phyloP scores from a whole-genome alignment of 2,888 invertebrate species.

The Drosophila neotestacea region DNA sequence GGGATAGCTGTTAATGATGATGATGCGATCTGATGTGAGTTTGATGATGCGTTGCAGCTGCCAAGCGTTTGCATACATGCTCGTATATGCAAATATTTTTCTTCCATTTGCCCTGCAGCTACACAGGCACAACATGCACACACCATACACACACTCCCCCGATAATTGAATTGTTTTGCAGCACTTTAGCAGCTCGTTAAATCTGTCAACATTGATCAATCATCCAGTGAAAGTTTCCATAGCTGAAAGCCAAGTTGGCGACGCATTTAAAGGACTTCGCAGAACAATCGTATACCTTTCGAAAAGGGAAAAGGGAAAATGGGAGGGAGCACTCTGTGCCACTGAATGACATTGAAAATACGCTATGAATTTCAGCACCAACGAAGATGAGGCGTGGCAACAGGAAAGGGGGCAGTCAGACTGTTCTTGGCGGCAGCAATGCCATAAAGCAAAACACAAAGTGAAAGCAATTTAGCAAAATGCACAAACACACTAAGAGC shows the following conservation, averaged over 20 bases:
- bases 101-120: slow-evolving; percentile 57
- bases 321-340: background rate
- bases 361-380: slow-evolving; percentile 12
- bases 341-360: slow-evolving; percentile 18
- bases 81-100: slow-evolving; percentile 65
- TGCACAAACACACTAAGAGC: slow-evolving; percentile 43
- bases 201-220: slow-evolving; percentile 81
- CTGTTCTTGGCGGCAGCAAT: slow-evolving; percentile 12
- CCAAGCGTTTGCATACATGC: slow-evolving; percentile 14
- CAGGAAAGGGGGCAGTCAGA: slow-evolving; percentile 2
- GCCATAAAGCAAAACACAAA: slow-evolving; percentile 42
- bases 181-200: slow-evolving; percentile 81
- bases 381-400: background rate
- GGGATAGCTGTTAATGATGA: slow-evolving; percentile 5
- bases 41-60: slow-evolving; percentile 39
- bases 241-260: slow-evolving; percentile 17
- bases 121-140: slow-evolving; percentile 4
- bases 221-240: slow-evolving; percentile 45
- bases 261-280: slow-evolving; percentile 14
- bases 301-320: background rate
- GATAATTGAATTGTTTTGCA: slow-evolving; percentile 79
- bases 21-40: slow-evolving; percentile 27
- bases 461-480: slow-evolving; percentile 42
- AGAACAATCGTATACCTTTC: slow-evolving; percentile 11
- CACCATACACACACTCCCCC: slow-evolving; percentile 6